Conservation (phyloP, 2,113 vertebrate species). For the Channa argus region DNA sequence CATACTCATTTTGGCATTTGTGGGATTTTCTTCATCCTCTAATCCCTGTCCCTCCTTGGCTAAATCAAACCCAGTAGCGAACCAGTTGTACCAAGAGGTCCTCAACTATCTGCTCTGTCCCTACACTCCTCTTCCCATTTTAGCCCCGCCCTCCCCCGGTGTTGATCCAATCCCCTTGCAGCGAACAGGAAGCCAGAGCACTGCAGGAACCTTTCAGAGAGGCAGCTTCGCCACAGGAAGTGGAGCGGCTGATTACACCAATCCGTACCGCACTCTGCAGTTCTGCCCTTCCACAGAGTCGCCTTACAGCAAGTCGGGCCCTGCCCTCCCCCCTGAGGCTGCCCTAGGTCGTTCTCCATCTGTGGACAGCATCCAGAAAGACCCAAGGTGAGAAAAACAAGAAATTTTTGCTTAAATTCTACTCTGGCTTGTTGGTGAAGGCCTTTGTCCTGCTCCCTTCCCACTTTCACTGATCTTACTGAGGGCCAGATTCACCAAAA, state of each 20-base stretch:
- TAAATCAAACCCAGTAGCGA: conserved; percentile 88
- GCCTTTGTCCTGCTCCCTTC: conserved; percentile 53
- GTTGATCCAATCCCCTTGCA: conserved; percentile 99
- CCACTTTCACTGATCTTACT: conserved; percentile 68
- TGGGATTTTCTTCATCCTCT: conserved; percentile 46
- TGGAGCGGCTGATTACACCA: conserved; percentile 88
- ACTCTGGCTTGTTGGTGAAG: conserved; percentile 55
- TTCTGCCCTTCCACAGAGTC: conserved; percentile 98
- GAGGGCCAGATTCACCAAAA: conserved; percentile 76
- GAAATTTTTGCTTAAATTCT: background rate
- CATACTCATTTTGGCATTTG: background rate
- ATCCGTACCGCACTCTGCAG: conserved; percentile 98
- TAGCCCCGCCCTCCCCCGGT: conserved; percentile 99
- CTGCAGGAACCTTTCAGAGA: conserved; percentile 93
- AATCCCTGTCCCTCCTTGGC: conserved; percentile 44
- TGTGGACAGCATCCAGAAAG: conserved; percentile 99
- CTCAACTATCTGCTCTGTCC: conserved; percentile 98
- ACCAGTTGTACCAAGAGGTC: conserved; percentile 95
- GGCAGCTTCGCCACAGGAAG: conserved; percentile 93
- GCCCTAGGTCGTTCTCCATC: conserved; percentile 96
- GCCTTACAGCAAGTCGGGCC: conserved; percentile 99
- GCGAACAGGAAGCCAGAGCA: conserved; percentile 96
- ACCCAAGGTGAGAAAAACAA: conserved; percentile 92
- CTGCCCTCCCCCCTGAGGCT: conserved; percentile 94
- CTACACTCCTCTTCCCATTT: conserved; percentile 94